Evolutionary conservation across 2,797 vertebrate species (phyloP), one percentile per base, ranked within the genome.

Genomic region (Myotis pilosus): DNA sequence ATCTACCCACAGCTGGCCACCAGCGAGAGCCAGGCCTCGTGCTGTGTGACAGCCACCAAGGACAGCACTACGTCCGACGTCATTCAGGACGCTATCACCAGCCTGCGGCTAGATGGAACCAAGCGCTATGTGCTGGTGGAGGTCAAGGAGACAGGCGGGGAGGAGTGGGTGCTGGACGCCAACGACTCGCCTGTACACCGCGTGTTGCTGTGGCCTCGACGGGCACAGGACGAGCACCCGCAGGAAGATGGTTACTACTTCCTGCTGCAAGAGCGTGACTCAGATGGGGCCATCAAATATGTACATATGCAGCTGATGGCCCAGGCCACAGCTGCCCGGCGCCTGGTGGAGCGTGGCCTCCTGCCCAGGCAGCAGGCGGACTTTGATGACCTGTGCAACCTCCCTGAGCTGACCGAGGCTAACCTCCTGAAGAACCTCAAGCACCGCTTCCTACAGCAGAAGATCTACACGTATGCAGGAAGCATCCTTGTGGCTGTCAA

Each of bases 401-500:
- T 99, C 72, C 98, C 99, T 3, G 98, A 98, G 97, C 98, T 99
- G 97, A 99, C 98, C 0, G 99, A 99, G 98, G 98, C 98, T 60
- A 98, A 98, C 8, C 99, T 99, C 96, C 98, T 99, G 96, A 98
- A 98, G 94, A 99, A 99, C 96, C 98, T 99, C 93, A 99, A 98
- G 96, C 98, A 98, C 47, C 99, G 99, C 95, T 99, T 99, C 97
- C 93, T 98, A 28, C 99, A 99, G 96, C 99, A 99, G 94, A 99
- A 99, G 96, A 99, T 99, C 97, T 99, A 99, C 97, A 99, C 99
- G 0, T 99, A 99, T 0, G 99, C 99, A 2, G 99, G 99, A 75
- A 99, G 99, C 95, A 99, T 99, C 96, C 98, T 99, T n/a, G 99
- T 99, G 15, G 99, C 99, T 28, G 98, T 99, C 97, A 99, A 99